Evolutionary conservation across 2,888 invertebrate species (phyloP).

Genomic region (Polyommatus iphigenia): DNA sequence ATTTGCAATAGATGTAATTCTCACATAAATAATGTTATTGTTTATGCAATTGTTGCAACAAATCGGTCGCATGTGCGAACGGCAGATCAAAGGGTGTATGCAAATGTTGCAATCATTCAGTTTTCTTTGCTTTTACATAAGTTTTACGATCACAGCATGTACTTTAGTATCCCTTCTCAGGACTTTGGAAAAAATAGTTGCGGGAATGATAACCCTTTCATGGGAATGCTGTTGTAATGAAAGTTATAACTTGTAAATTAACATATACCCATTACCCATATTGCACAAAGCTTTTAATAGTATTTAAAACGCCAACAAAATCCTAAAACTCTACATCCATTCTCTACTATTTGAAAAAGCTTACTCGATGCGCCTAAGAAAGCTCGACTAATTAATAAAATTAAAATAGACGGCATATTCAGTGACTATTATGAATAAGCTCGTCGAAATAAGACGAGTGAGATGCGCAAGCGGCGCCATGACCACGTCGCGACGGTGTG

Average conservation of each 20-base stretch:
- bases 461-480: constrained; percentile 32
- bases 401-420: constrained; percentile 2
- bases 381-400: neutral
- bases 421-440: constrained; percentile 24
- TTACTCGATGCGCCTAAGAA: neutral
- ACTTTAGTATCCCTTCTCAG: neutral
- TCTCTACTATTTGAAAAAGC: neutral
- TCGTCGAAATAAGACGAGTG: constrained; percentile 43
- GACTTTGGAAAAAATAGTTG: neutral
- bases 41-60: constrained; percentile 20
- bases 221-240: no score
- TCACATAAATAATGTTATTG: constrained; percentile 27
- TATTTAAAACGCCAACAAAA: neutral
- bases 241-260: neutral
- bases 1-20: constrained; percentile 10
- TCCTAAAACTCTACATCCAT: neutral
- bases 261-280: neutral
- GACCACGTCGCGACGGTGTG: constrained; percentile 56
- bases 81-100: constrained; percentile 1
- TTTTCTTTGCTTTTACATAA: neutral
- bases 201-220: neutral
- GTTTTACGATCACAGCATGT: neutral
- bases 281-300: neutral
- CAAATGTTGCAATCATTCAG: neutral
- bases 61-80: constrained; percentile 6